Percentiles rank a stretch among this genome's conserved stretches.
Evolutionary conservation across 2,888 invertebrate species (phyloP).

Genomic region (Caenorhabditis zanzibari): DNA sequence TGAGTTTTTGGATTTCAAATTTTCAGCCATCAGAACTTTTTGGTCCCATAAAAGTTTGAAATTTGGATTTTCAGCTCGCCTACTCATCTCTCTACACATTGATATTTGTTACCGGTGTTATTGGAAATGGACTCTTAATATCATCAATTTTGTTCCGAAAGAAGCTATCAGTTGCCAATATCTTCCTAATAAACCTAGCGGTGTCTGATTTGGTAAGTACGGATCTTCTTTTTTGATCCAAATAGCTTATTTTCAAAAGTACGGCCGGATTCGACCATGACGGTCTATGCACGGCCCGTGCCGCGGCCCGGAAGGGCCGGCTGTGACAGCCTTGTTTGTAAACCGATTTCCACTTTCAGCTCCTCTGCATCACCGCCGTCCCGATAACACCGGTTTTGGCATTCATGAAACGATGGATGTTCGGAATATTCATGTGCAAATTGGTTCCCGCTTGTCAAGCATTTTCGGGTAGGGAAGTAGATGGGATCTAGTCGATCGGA

Average conservation of each 20-base stretch:
- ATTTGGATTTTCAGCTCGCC: constrained; percentile 71
- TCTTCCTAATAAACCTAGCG: constrained; percentile 96
- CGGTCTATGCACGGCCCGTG: too few relatives aligned
- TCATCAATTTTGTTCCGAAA: constrained; percentile 78
- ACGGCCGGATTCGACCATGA: too few relatives aligned
- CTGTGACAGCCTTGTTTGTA: too few relatives aligned
- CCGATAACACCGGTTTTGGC: constrained; percentile 97
- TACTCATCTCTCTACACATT: constrained; percentile 79
- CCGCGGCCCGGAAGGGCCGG: too few relatives aligned
- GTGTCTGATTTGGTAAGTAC: constrained; percentile 90
- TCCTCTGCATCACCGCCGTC: constrained; percentile 94
- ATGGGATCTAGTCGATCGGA: constrained; percentile 9
- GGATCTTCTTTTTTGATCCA: too few relatives aligned
- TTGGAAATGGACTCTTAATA: constrained; percentile 81
- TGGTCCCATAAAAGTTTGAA: too few relatives aligned
- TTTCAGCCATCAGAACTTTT: too few relatives aligned
- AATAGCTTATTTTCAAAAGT: too few relatives aligned
- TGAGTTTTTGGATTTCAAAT: constrained; percentile 34
- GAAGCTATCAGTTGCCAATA: constrained; percentile 86
- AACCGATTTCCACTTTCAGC: constrained; percentile 83
- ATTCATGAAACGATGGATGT: constrained; percentile 93
- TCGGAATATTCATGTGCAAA: constrained; percentile 93
- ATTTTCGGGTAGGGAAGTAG: constrained; percentile 76
- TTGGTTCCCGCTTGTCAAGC: constrained; percentile 95
- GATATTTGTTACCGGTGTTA: constrained; percentile 81